These are phyloP conservation scores for Cyrtodaria siliqua DNA, from an alignment of 2,888 invertebrate genomes.

Conservation along the genomic window DNA sequence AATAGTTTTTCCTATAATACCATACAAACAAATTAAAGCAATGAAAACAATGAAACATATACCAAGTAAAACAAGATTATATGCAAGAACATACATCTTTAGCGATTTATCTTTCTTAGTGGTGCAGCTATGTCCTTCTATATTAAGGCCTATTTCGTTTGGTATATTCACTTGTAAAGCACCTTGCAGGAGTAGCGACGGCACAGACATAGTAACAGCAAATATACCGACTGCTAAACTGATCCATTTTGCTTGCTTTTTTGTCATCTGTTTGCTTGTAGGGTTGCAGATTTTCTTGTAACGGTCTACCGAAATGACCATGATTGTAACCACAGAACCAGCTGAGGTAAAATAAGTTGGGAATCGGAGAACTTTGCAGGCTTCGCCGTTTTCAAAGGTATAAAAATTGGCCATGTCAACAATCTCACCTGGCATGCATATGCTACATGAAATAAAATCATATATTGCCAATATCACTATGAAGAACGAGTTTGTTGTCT, in stretches of 20 bases:
- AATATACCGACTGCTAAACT: background rate
- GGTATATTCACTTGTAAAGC: background rate
- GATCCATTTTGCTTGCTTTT: background rate
- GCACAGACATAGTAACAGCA: constrained; percentile 22
- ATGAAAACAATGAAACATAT: constrained; percentile 25
- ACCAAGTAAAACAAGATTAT: constrained; percentile 27
- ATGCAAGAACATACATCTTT: constrained; percentile 26
- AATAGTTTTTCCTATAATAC: background rate
- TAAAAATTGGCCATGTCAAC: constrained; percentile 21
- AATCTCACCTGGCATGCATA: constrained; percentile 39
- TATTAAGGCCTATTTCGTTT: background rate
- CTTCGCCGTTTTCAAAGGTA: constrained; percentile 19
- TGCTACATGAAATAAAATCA: constrained; percentile 23
- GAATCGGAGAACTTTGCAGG: constrained; percentile 30
- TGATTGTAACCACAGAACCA: constrained; percentile 16
- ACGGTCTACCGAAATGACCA: constrained; percentile 30
- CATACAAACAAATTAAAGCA: constrained; percentile 8
- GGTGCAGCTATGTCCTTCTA: constrained; percentile 43
- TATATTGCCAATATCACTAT: constrained; percentile 23
- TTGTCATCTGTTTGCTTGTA: constrained; percentile 12
- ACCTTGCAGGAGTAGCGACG: constrained; percentile 13
- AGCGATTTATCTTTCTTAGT: constrained; percentile 25
- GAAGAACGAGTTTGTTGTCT: constrained; percentile 19
- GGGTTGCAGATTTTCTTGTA: constrained; percentile 26
- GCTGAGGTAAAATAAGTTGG: constrained; percentile 14